Evolutionary conservation across 2,888 invertebrate genomes (phyloP).

Genomic region (Mythimna impura): DNA sequence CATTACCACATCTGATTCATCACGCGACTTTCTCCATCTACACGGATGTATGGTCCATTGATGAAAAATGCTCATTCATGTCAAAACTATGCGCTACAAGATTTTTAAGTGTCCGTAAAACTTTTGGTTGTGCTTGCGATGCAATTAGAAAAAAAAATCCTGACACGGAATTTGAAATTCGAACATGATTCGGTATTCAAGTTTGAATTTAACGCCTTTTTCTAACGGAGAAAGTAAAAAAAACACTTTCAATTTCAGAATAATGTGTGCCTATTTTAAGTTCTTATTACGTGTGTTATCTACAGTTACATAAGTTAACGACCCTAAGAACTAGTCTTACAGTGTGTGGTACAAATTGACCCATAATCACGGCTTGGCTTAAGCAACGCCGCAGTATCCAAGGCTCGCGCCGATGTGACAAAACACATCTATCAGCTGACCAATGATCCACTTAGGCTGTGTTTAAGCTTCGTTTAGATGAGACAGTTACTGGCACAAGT

Average conservation of each 20-base stretch:
- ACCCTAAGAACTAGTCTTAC: conserved; percentile 41
- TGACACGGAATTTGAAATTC: conserved; percentile 5
- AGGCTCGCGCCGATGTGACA: conserved; percentile 76
- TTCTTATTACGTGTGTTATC: conserved; percentile 1
- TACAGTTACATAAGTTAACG: conserved; percentile 18
- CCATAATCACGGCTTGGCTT: conserved; percentile 70
- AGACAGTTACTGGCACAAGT: conserved; percentile 23
- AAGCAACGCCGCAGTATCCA: conserved; percentile 69
- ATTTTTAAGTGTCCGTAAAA: conserved; percentile 25
- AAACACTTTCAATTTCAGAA: neutral
- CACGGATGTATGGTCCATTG: conserved; percentile 49
- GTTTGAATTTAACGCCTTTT: neutral
- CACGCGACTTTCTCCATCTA: conserved; percentile 63
- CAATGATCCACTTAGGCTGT: conserved; percentile 77
- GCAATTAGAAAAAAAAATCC: conserved; percentile 11
- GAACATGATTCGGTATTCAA: neutral
- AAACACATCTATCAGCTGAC: conserved; percentile 83
- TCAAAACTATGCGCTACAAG: conserved; percentile 17
- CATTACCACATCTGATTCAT: conserved; percentile 60
- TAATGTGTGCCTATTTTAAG: neutral
- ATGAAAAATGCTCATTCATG: conserved; percentile 47
- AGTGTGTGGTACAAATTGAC: conserved; percentile 66
- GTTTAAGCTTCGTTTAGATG: conserved; percentile 68
- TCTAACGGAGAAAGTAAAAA: neutral
- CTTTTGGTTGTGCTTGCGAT: neutral